A percentile compares a stretch with the other conserved stretches of the same genome.
Evolutionary conservation across 2,888 invertebrate genomes (phyloP).

Genomic region (Lamellibrachia columna): DNA sequence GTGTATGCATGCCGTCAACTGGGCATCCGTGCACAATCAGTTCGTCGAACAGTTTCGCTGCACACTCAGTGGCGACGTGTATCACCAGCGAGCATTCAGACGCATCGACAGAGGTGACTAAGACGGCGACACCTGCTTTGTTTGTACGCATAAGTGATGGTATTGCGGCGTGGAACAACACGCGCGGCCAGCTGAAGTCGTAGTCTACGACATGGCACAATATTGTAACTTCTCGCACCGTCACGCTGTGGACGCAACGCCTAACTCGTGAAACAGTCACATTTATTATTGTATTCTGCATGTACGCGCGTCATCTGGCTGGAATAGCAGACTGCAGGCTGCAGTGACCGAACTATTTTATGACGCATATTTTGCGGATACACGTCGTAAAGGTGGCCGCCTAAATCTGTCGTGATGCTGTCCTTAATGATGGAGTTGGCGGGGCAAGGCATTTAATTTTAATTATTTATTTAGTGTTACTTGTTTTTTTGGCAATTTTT

Average conservation of each 20-base stretch:
- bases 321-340: background rate
- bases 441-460: background rate
- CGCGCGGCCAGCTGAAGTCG: background rate
- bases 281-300: background rate
- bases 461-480: background rate
- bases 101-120: background rate
- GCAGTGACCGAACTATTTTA: background rate
- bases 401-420: background rate
- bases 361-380: background rate
- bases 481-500: background rate
- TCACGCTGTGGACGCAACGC: background rate
- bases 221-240: background rate
- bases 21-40: background rate
- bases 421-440: background rate
- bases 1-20: background rate
- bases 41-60: background rate
- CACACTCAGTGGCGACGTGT: background rate
- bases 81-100: background rate
- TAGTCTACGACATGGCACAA: background rate
- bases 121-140: background rate
- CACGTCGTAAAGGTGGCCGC: background rate
- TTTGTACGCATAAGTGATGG: background rate
- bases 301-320: background rate
- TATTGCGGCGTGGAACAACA: background rate
- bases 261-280: background rate